Base-by-base conservation (phyloP, 2,888 invertebrate genomes). In the Orthosia gracilis region DNA sequence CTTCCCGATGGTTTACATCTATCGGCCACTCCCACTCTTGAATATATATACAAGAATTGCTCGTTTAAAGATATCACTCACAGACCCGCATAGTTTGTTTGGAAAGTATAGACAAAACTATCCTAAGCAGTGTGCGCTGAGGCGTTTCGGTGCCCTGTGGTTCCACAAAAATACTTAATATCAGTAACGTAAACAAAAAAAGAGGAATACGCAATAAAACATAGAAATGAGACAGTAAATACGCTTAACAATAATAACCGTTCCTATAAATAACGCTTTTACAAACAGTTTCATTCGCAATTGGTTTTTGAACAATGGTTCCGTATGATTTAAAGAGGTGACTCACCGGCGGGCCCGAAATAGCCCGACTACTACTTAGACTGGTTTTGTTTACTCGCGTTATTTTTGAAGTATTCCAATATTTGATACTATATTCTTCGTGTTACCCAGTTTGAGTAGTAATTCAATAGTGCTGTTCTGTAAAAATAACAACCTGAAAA, bases 281-380 rank as follows among this genome's bases (percentile, higher is more conserved):
- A 61, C 81, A 81, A 83, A 81, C 81, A 83, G 57, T 65, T 58
- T 31, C 15, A 64, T 52, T 50, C 45, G 58, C 72, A 82, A 81
- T 78, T 71, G 81, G 52, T 70, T 78, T 72, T 68, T 57, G 67
- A 82, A 82, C 80, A 82, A 65, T 73, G 45, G 73, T 68, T 81
- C 50, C 18, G 59, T 62, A 52, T 81, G 81, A 81, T 81, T 83
- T 81, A 81, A 73, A 23, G 64, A 54, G 50, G 58, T 81, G 79
- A 81, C 57, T 81, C 81, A 81, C 12, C 31, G 61, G 17, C 21
- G 58, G 23, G 23, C 52, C 61, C 17, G n/a, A 67, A 83, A 83
- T 83, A 79, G 83, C 58, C 21, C 1, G 23, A 5, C 40, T 59
- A n/a, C 18, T 45, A 45, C 21, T 21, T 52, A n/a, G 49, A 7